Evolutionary conservation across 2,797 vertebrate genomes (phyloP), one percentile per base, ranked within the genome.

Genomic region (Serranus cabrilla): DNA sequence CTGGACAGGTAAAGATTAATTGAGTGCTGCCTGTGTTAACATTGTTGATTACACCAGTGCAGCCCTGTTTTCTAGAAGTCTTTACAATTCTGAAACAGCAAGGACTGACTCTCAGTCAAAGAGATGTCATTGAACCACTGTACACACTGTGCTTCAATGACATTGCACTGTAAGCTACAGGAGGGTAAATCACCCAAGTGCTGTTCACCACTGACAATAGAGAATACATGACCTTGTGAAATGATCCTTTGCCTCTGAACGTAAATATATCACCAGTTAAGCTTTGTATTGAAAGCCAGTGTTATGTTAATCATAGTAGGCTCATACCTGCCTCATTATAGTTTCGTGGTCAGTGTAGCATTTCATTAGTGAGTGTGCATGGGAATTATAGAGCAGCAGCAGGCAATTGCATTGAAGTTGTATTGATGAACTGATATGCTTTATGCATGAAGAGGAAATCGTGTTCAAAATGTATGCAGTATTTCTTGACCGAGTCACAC

Each of bases 321-420:
- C 51, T 75, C 74, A 68, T 59, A 80, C 54, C 27, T 65, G 20
- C 77, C 84, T 87, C 58, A 81, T 79, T 84, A 74, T 55, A 69
- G 68, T 82, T 89, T 82, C 67, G 81, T 54, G 68, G 66, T 78
- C 78, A 87, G 79, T 69, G 84, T 79, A 81, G 83, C 83, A 81
- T 84, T 83, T 90, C 74, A 86, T 87, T 85, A 77, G 59, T 5
- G 37, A 63, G 27, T 58, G 20, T 81, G 74, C 63, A 60, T 40
- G 18, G 60, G 16, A 69, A 80, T 79, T 80, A 74, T 45, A 64
- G 42, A 59, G 59, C 51, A 42, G 20, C 42, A 50, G 34, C 34
- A 34, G 34, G 34, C 34, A 34, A 8, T 52, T 61, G 27, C 61
- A 63, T 50, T 67, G 52, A 57, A 74, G 72, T 31, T 5, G 42